phyloP scores from a whole-genome alignment of 92 coral and sea anemone species.

The Phenganax marumi region DNA sequence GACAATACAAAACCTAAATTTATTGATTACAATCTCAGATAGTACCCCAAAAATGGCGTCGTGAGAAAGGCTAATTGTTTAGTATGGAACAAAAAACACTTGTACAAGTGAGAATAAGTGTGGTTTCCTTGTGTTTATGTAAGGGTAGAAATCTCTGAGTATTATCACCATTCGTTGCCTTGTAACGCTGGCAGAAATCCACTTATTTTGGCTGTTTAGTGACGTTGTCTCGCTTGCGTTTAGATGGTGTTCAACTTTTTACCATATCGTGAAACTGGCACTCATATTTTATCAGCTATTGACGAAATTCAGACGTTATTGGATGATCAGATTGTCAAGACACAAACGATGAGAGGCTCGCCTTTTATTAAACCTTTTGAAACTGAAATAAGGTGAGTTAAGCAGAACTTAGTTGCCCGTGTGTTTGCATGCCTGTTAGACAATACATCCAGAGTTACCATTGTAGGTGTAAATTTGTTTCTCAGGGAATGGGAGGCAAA shows the following conservation, averaged over 20 bases:
- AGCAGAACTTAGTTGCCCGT: background rate
- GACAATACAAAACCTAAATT: no score
- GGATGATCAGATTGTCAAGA: conserved; percentile 99
- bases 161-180: no score
- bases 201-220: background rate
- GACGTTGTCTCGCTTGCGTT: background rate
- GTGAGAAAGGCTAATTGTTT: no score
- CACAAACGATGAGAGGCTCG: conserved; percentile 99
- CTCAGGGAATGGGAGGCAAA: conserved; percentile 96
- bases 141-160: no score
- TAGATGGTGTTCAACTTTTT: conserved; percentile 93
- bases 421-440: background rate
- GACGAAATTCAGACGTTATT: conserved; percentile 95
- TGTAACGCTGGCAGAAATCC: background rate
- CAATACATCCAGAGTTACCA: no score
- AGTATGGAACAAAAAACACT: no score
- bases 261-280: conserved; percentile 98
- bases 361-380: conserved; percentile 99
- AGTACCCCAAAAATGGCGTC: no score
- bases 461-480: background rate
- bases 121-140: background rate
- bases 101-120: background rate
- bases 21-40: no score
- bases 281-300: conserved; percentile 88
- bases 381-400: conserved; percentile 81